Evolutionary conservation across 2,797 vertebrate species (phyloP).

Genomic region (Tadarida brasiliensis): DNA sequence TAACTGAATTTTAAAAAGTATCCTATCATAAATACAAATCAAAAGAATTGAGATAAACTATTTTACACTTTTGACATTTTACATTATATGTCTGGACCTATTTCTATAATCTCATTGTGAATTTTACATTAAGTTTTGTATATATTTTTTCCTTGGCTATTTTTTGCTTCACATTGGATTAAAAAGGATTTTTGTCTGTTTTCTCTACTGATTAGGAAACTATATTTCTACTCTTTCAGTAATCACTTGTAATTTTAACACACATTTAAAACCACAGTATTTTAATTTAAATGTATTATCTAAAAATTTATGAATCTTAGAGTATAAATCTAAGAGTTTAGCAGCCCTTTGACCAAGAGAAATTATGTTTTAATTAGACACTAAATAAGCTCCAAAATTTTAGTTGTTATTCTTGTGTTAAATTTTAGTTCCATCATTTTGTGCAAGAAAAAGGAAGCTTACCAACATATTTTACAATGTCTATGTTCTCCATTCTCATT

Average conservation of each 20-base stretch:
- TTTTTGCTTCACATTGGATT: not conserved
- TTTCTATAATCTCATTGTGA: constrained; percentile 23
- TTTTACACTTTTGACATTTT: constrained; percentile 36
- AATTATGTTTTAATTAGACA: constrained; percentile 4
- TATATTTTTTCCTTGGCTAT: not conserved
- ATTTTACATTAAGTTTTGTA: not conserved
- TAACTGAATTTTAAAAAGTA: not conserved
- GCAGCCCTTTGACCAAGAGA: not conserved
- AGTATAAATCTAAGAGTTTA: not conserved
- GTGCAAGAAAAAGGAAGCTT: not conserved
- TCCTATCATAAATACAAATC: constrained; percentile 10
- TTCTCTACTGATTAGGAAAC: not conserved
- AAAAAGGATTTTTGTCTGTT: not conserved
- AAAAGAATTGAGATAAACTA: not conserved
- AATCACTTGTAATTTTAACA: constrained; percentile 31
- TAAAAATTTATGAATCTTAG: not conserved
- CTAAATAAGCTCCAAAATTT: not conserved
- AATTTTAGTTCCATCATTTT: constrained; percentile 12
- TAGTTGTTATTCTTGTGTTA: not conserved
- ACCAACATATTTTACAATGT: not conserved
- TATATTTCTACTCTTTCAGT: constrained; percentile 18
- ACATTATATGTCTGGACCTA: not conserved
- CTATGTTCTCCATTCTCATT: not conserved
- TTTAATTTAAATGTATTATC: not conserved
- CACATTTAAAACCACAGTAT: not conserved